Conservation (phyloP, 2,113 vertebrate species). For the Silurus meridionalis region DNA sequence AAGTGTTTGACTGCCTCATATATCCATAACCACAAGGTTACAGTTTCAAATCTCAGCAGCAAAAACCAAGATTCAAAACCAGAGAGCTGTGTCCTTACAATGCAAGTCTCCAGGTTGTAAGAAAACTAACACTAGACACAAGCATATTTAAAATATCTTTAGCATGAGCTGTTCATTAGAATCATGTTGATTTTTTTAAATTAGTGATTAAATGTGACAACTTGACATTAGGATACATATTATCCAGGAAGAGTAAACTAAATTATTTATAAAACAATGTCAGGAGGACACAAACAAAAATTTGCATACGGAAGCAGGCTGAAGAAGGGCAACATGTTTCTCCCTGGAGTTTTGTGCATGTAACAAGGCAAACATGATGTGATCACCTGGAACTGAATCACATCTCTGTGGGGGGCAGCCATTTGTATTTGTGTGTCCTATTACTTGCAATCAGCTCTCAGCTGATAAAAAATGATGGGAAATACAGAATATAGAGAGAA, state of each 20-base stretch:
- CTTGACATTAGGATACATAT: constrained; percentile 13
- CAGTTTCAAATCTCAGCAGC: not conserved
- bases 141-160: not conserved
- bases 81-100: not conserved
- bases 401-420: constrained; percentile 54
- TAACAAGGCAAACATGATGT: constrained; percentile 28
- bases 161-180: not conserved
- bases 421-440: constrained; percentile 71
- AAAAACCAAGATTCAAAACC: constrained; percentile 11
- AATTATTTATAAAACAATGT: constrained; percentile 31
- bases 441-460: constrained; percentile 74
- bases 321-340: constrained; percentile 13
- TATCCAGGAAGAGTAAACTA: not conserved
- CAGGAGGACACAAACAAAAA: not conserved
- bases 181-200: constrained; percentile 13
- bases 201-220: constrained; percentile 26
- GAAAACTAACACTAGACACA: not conserved
- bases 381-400: constrained; percentile 38
- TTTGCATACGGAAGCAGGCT: constrained; percentile 25
- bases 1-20: not conserved
- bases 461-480: constrained; percentile 72
- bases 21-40: not conserved
- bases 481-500: constrained; percentile 65
- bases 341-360: constrained; percentile 8
- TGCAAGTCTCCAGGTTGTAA: not conserved